Base-by-base conservation (phyloP, 2,113 vertebrate species). In the Eulemur macaco region DNA sequence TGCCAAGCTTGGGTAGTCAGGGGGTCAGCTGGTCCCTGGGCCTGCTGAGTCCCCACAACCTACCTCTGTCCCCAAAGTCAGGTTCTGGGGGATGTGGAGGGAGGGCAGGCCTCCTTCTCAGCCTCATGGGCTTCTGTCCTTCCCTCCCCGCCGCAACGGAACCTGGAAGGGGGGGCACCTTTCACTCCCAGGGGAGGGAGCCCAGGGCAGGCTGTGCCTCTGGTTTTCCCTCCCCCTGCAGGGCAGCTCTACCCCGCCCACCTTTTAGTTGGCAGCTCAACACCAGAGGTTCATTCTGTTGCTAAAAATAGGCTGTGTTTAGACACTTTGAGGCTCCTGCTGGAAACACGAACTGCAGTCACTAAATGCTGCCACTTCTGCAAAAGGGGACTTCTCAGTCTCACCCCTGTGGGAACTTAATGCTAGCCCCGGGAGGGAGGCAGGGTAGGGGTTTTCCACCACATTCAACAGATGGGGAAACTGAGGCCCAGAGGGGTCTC, bases 231-330 rank as follows among this genome's bases (percentile, higher is more conserved):
- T 58, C 47, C 89, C 47, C 78, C 74, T 7, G 1, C 34, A 37
- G 87, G 76, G 82, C 71, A 34, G 21, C 56, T 95, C 74, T 45
- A 34, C 42, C 82, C 27, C 4, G 1, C 73, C 66, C 5, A 34
- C 31, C 86, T 66, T 64, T 66, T 71, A n/a, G 86, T 76, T 91
- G 96, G 86, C 93, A 69, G 56, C 58, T 45, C 37, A 52, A 42
- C 52, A 23, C 21, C 63, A 89, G 10, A 86, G 71, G 92, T 94
- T 81, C 74, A 31, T 50, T 50, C 71, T 76, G 47, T 21, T 87
- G 39, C 84, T 97, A 96, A 98, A 97, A 96, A 97, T 91, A 97
- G 86, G 74, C 89, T 76, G 56, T 68, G 91, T 94, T 93, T 90
- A 82, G 37, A 84, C 60, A 85, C 54, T 60, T 37, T 2, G 64